Conservation (phyloP, 2,113 vertebrate genomes). For the Anthoscopus minutus region DNA sequence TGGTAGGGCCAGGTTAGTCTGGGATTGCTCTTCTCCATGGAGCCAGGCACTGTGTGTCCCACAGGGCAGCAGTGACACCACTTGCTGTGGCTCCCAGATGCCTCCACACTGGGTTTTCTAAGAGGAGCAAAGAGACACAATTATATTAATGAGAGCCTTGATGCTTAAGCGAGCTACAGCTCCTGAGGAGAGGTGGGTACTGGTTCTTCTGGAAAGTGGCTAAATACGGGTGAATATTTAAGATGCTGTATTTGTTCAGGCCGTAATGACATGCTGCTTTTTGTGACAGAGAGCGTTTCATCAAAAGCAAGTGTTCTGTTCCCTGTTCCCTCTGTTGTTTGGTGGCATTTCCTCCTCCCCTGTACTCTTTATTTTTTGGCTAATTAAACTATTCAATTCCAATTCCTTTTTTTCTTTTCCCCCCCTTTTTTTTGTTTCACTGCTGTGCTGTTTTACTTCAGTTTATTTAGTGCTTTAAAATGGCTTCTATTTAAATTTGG, state of each 20-base stretch:
- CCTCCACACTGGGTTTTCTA: background rate
- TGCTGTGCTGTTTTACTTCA: background rate
- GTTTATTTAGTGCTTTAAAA: slow-evolving; percentile 24
- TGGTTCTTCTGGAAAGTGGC: background rate
- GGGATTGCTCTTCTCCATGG: background rate
- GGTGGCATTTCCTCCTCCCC: background rate
- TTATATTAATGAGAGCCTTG: background rate
- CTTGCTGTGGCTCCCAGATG: background rate
- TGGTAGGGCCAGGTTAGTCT: background rate
- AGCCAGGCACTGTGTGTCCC: background rate
- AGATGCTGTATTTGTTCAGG: background rate
- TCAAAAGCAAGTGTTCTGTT: slow-evolving; percentile 19
- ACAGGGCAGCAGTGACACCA: background rate
- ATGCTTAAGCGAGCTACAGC: background rate
- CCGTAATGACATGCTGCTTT: slow-evolving; percentile 23
- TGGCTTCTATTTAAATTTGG: slow-evolving; percentile 43
- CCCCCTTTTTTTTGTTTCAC: rapidly evolving
- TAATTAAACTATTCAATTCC: background rate
- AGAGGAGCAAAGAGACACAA: background rate
- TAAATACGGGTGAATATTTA: background rate
- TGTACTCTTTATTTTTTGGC: background rate
- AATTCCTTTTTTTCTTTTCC: background rate
- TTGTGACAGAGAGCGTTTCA: background rate
- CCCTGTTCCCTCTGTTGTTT: background rate
- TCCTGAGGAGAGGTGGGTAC: background rate